A percentile compares a stretch with the other conserved stretches of the same genome.
These are phyloP conservation scores for Hyphantria cunea DNA, from an alignment of 1,140 invertebrate genomes.

Conservation along the genomic window DNA sequence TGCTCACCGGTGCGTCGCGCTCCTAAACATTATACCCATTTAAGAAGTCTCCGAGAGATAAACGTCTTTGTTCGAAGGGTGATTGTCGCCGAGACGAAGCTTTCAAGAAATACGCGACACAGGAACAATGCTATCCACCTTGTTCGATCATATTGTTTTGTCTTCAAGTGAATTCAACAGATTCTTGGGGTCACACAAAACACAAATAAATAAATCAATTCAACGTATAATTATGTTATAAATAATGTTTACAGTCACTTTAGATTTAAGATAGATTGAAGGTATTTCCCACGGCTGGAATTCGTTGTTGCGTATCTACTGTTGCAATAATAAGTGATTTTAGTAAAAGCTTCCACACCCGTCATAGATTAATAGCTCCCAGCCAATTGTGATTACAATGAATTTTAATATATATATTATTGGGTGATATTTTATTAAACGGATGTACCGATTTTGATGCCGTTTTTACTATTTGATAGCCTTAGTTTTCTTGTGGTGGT, in stretches of 20 bases:
- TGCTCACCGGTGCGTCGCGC: conserved; percentile 68
- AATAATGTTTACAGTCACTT: conserved; percentile 27
- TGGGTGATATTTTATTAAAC: too few relatives aligned
- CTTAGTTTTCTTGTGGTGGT: too few relatives aligned
- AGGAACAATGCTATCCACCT: conserved; percentile 28
- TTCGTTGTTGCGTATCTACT: background rate
- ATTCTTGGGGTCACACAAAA: conserved; percentile 13
- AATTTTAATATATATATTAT: too few relatives aligned
- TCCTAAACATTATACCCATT: conserved; percentile 60
- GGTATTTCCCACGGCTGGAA: conserved; percentile 9
- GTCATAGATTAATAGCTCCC: conserved; percentile 22
- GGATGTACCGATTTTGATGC: too few relatives aligned
- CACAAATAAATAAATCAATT: conserved; percentile 24
- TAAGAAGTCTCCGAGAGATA: conserved; percentile 55
- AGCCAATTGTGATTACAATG: conserved; percentile 16
- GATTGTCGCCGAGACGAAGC: conserved; percentile 38
- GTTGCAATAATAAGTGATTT: conserved; percentile 22
- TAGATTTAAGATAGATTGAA: conserved; percentile 6
- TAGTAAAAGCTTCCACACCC: conserved; percentile 16
- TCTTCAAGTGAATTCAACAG: conserved; percentile 26
- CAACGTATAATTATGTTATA: conserved; percentile 21
- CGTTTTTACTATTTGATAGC: too few relatives aligned
- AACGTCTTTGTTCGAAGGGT: conserved; percentile 51
- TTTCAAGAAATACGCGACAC: conserved; percentile 46
- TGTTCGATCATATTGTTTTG: conserved; percentile 36